A percentile compares a stretch with the other conserved stretches of the same genome.
These are phyloP conservation scores for Myiothlypis chrysogaster DNA, from an alignment of 2,797 vertebrate genomes.

Conservation along the genomic window DNA sequence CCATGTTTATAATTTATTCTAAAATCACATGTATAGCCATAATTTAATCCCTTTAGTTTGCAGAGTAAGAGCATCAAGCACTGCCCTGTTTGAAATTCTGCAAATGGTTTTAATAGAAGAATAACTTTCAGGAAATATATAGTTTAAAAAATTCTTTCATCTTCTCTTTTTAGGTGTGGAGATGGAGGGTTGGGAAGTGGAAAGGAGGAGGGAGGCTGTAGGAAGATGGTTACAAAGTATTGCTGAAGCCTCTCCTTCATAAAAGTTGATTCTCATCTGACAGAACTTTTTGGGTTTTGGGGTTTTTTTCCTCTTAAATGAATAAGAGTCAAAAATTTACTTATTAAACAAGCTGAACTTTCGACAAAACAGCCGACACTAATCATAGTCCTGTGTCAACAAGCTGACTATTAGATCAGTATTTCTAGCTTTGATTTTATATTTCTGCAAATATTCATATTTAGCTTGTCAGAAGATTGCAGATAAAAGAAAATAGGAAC, in stretches of 20 bases:
- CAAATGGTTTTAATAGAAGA: background rate
- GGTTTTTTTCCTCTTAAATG: background rate
- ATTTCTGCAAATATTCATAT: background rate
- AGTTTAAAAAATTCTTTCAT: background rate
- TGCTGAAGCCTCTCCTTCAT: background rate
- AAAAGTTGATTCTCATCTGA: background rate
- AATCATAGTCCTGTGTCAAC: background rate
- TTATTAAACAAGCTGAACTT: slow-evolving; percentile 1
- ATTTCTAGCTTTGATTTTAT: background rate
- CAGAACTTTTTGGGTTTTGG: background rate
- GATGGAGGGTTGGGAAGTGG: background rate
- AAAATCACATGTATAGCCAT: background rate
- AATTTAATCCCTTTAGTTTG: background rate
- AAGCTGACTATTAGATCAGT: background rate
- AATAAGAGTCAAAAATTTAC: background rate
- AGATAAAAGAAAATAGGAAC: background rate
- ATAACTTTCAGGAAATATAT: background rate
- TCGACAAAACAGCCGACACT: background rate
- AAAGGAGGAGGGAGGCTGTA: background rate
- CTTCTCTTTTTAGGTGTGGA: background rate
- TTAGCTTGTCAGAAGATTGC: background rate
- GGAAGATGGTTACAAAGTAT: background rate
- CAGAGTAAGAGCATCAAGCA: background rate
- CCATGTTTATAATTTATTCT: background rate
- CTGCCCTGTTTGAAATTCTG: background rate